Evolutionary conservation across 2,888 invertebrate species (phyloP).

Genomic region (Netelia fuscicornis): DNA sequence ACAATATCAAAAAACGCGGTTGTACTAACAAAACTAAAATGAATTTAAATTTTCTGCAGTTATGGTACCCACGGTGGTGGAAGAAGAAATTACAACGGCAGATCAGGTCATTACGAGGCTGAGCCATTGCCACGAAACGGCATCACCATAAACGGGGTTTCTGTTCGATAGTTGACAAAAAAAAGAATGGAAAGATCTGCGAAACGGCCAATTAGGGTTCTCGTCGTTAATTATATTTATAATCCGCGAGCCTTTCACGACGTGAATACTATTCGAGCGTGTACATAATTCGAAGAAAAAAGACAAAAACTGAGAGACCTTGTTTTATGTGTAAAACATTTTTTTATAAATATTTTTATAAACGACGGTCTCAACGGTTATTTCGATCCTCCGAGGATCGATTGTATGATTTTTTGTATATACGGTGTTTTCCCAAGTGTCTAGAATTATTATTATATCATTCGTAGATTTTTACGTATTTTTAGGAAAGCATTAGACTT

Average conservation of each 20-base stretch:
- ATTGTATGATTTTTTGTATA: conserved; percentile 76
- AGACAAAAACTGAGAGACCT: conserved; percentile 49
- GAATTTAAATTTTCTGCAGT: conserved; percentile 69
- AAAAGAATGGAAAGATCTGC: conserved; percentile 28
- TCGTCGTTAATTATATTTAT: conserved; percentile 55
- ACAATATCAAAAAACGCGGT: not conserved
- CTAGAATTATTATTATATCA: conserved; percentile 58
- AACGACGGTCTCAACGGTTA: conserved; percentile 44
- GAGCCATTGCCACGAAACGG: conserved; percentile 89
- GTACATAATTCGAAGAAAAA: conserved; percentile 60
- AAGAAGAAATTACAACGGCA: conserved; percentile 79
- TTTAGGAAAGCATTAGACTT: conserved; percentile 28
- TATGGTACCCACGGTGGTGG: conserved; percentile 76
- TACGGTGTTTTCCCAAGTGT: conserved; percentile 61
- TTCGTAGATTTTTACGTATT: conserved; percentile 52
- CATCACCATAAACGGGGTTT: conserved; percentile 95
- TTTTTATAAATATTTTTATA: conserved; percentile 3
- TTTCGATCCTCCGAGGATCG: conserved; percentile 60
- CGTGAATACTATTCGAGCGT: conserved; percentile 30
- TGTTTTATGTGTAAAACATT: conserved; percentile 4
- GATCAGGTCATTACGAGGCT: conserved; percentile 87
- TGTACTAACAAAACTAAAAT: conserved; percentile 13
- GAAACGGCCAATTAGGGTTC: conserved; percentile 42
- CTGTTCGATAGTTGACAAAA: conserved; percentile 89
- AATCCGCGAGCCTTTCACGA: conserved; percentile 35